Evolutionary conservation across 2,888 invertebrate genomes (phyloP), one percentile per base, ranked within the genome.

Genomic region (Acanthoscelides obtectus): DNA sequence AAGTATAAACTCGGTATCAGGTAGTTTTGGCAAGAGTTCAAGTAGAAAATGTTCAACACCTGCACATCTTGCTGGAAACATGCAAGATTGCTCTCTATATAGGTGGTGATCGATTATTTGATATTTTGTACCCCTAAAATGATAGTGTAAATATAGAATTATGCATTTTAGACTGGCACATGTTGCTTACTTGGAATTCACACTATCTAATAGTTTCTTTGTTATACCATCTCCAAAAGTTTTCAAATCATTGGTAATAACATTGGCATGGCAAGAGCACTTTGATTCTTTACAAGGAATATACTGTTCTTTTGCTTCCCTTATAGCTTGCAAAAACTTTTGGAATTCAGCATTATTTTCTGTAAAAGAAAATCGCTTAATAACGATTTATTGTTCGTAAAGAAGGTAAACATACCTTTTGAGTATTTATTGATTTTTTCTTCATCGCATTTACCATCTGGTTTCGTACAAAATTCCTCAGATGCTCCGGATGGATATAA

Each of bases 31-130:
- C 66, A 94, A 87, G 4, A 95, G 79, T 79, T 90, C 88, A 71
- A 90, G 85, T 21, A 98, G 84, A 82, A 97, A 98, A 84, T 98
- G 91, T 85, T 98, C 97, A 25, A 98, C 89, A 17, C 98, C 98
- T 73, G 91, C 88, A 85, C 98, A 98, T 78, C 98, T 89, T 19
- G 95, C 91, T 64, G 97, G 97, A 85, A 98, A 99, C 90, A 96
- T 93, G 80, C 98, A 98, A 66, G 92, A 90, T 71, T 89, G 88
- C 75, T 96, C 92, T 69, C 98, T 88, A 82, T 94, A 98, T 17
- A 99, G 84, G 77, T 89, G 89, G 69, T 94, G 91, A 79, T 92
- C 85, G 73, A 95, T 91, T 75, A 98, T 92, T 88, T 98, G 94
- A 82, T 97, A 97, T 75, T 90, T 90, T 0, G 91, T 91, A 0